phyloP scores from a whole-genome alignment of 2,797 vertebrate genomes.

The Crax fasciolata region DNA sequence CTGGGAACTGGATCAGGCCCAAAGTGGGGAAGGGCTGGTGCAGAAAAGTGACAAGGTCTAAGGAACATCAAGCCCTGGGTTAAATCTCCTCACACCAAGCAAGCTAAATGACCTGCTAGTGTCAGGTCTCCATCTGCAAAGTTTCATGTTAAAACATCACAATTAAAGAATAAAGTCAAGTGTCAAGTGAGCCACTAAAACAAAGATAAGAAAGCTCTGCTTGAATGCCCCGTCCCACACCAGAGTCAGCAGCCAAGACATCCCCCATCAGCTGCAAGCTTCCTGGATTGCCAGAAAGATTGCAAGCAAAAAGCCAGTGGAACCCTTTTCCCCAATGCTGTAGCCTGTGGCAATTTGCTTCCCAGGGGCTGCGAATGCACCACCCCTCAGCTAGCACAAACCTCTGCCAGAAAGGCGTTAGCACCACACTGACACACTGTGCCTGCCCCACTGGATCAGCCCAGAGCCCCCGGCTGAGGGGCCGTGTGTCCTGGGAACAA shows the following conservation, averaged over 20 bases:
- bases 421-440: fast-evolving
- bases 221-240: background rate
- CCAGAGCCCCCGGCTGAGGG: background rate
- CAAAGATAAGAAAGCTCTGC: background rate
- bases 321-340: background rate
- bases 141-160: background rate
- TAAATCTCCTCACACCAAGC: background rate
- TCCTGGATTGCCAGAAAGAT: background rate
- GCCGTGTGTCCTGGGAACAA: background rate
- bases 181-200: conserved; percentile 47
- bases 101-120: background rate
- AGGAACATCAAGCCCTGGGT: background rate
- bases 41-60: background rate
- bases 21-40: background rate
- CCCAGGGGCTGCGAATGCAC: conserved; percentile 25
- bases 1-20: background rate
- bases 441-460: background rate
- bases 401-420: background rate
- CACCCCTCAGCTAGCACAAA: background rate
- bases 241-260: conserved; percentile 43
- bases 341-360: background rate
- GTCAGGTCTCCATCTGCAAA: background rate
- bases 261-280: conserved; percentile 7
- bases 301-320: background rate
- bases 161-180: background rate